These are phyloP conservation scores for Strigamia transsilvanica DNA, from an alignment of 2,888 invertebrate genomes.

Conservation along the genomic window DNA sequence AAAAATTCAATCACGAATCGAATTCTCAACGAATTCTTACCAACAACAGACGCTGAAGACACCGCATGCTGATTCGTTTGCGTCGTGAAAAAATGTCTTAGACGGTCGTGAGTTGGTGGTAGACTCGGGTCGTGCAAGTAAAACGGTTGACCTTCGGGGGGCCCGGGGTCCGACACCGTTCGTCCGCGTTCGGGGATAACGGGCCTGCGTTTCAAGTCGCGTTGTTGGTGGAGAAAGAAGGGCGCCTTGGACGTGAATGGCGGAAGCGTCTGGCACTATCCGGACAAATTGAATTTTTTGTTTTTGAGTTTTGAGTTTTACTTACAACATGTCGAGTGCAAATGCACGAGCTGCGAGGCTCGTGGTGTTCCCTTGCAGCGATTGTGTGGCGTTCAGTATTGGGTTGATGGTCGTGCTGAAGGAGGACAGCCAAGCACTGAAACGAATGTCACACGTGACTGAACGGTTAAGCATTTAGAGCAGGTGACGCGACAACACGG, in stretches of 20 bases:
- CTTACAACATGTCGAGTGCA: constrained; percentile 29
- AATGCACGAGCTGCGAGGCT: background rate
- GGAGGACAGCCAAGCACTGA: constrained; percentile 38
- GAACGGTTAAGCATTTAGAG: constrained; percentile 15
- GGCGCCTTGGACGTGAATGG: background rate
- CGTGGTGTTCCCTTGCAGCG: constrained; percentile 13
- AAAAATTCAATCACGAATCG: too few species aligned
- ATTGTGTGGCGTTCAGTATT: constrained; percentile 16
- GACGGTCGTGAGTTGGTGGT: constrained; percentile 28
- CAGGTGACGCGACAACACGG: constrained; percentile 14
- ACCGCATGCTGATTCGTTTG: background rate
- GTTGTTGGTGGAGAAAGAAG: background rate
- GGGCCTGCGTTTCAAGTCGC: background rate
- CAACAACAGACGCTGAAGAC: constrained; percentile 7
- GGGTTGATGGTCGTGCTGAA: constrained; percentile 32
- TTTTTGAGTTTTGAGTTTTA: background rate
- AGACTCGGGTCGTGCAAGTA: constrained; percentile 79
- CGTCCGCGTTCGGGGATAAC: constrained; percentile 27
- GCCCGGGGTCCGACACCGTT: constrained; percentile 43
- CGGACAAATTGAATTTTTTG: too few species aligned
- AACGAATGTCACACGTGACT: background rate
- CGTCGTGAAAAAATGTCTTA: constrained; percentile 35
- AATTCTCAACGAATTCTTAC: too few species aligned
- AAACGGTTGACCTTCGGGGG: constrained; percentile 68
- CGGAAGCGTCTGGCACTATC: background rate